Evolutionary conservation across 2,113 vertebrate genomes (phyloP), one percentile per base, ranked within the genome.

Genomic region (Litocranius walleri): DNA sequence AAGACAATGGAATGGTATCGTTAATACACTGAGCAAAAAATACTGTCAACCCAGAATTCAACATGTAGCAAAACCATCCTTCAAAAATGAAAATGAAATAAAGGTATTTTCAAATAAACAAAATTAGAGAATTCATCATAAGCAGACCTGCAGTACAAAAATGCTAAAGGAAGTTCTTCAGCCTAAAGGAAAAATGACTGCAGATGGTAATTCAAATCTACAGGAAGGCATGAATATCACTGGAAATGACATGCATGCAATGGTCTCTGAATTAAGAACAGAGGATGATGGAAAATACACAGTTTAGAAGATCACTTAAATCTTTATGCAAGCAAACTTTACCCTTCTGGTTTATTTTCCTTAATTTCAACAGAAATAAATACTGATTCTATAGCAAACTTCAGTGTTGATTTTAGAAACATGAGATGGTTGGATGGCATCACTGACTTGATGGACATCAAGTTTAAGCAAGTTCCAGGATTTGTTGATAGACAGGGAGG

Each of bases 41-140:
- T 43, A 21, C 52, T 19, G 2, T 19, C 48, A 87, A 96, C 25
- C 10, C 36, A 80, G 80, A 80, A 13, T 40, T 45, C n/a, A 40
- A 16, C 17, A 67, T 3, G 0, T 36, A 48, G 36, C 43, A 90
- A 92, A 95, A 90, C 43, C 30, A 71, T 27, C 40, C 52, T 94
- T 82, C 52, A 45, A 27, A 91, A 91, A 57, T 29, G 23, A 93
- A 97, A 97, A 93, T 48, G 52, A 74, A 95, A 92, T 15, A 64
- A 93, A 82, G n/a, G 57, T 30, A 62, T 30, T 67, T 87, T 81
- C 19, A 33, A 89, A 91, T 40, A 56, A 93, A 85, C 6, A 88
- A 86, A 95, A 91, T 13, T 36, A 81, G 33, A 83, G 45, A 89
- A 64, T 52, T 91, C 81, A 30, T 88, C 64, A 86, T 45, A 88